A percentile compares a stretch with the other conserved stretches of the same genome.
These are phyloP conservation scores for Bufo bufo DNA, from an alignment of 2,113 vertebrate species.

Conservation along the genomic window DNA sequence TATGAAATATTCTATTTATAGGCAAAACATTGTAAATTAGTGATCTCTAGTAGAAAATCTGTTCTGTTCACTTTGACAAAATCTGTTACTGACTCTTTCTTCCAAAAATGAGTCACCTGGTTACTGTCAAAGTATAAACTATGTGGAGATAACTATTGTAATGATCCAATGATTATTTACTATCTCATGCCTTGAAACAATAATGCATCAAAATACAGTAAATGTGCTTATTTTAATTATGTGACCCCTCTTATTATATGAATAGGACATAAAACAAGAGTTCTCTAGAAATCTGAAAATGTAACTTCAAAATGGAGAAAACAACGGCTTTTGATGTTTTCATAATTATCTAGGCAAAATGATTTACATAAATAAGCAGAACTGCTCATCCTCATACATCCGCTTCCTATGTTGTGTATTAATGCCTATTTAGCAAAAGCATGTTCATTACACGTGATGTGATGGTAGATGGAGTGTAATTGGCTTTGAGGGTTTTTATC, in stretches of 20 bases:
- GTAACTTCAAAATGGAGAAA: background rate
- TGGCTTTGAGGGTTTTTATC: constrained; percentile 41
- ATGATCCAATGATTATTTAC: background rate
- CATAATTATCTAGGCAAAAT: constrained; percentile 31
- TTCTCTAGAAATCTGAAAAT: background rate
- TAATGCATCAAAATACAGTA: background rate
- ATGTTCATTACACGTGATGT: constrained; percentile 37
- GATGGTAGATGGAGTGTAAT: constrained; percentile 25
- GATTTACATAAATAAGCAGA: constrained; percentile 39
- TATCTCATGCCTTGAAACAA: background rate
- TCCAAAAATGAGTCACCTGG: background rate
- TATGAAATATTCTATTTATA: background rate
- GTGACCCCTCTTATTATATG: constrained; percentile 14
- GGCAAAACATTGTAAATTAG: background rate
- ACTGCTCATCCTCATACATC: background rate
- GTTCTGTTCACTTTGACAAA: too few species aligned
- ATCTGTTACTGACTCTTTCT: background rate
- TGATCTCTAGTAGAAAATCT: background rate
- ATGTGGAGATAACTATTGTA: background rate
- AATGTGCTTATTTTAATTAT: constrained; percentile 2
- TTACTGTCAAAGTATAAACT: background rate
- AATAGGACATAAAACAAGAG: background rate
- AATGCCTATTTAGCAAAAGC: constrained; percentile 24
- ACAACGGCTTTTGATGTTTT: constrained; percentile 17
- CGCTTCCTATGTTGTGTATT: constrained; percentile 30